Conservation (phyloP, 2,888 invertebrate genomes). For the Acanthopleura granulata region DNA sequence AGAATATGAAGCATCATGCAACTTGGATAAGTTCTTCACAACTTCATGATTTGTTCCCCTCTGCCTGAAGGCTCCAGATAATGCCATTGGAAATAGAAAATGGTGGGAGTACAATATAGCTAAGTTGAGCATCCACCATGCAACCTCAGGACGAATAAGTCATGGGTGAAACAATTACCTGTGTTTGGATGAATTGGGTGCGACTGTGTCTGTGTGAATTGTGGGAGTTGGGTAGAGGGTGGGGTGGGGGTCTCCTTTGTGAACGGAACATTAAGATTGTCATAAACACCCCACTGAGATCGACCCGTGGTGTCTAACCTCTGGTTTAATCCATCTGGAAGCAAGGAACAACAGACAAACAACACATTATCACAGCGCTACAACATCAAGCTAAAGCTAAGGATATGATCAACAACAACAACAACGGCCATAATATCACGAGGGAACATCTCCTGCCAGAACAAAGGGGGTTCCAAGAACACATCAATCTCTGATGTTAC, state of each 20-base stretch:
- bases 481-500: too few species aligned
- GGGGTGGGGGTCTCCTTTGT: background rate
- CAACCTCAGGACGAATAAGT: background rate
- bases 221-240: background rate
- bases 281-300: slow-evolving; percentile 14
- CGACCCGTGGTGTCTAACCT: background rate
- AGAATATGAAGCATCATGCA: too few species aligned
- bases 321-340: slow-evolving; percentile 5
- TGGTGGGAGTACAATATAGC: too few species aligned
- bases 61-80: too few species aligned
- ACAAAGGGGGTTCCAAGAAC: too few species aligned
- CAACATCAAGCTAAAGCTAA: background rate
- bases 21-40: too few species aligned
- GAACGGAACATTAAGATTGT: background rate
- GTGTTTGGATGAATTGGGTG: background rate
- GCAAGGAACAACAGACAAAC: background rate
- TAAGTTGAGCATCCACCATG: too few species aligned
- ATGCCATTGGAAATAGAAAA: too few species aligned
- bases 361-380: background rate
- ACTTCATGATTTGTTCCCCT: too few species aligned
- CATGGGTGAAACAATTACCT: background rate
- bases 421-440: too few species aligned
- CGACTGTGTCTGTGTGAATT: slow-evolving; percentile 2
- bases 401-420: too few species aligned
- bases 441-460: too few species aligned